phyloP scores from a whole-genome alignment of 2,888 invertebrate genomes.

The Pecten maximus region DNA sequence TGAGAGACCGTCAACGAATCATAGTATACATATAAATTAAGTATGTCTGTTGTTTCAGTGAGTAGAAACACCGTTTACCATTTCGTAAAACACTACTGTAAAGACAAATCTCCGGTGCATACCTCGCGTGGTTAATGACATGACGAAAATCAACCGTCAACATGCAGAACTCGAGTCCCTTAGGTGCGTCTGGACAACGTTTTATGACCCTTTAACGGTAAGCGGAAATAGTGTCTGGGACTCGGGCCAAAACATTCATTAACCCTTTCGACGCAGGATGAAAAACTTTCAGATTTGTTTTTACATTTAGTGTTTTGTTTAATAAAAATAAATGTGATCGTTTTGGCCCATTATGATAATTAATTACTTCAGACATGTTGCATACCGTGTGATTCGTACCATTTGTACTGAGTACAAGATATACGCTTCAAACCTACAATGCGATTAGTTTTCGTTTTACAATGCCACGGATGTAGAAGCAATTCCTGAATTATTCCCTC shows the following conservation, averaged over 20 bases:
- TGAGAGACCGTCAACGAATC: background rate
- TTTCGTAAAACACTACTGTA: background rate
- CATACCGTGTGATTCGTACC: too few relatives aligned
- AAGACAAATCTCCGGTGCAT: background rate
- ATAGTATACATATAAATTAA: background rate
- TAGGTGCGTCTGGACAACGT: background rate
- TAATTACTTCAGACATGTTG: too few relatives aligned
- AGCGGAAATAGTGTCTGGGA: background rate
- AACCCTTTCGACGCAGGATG: background rate
- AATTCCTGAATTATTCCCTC: too few relatives aligned
- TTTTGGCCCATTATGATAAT: too few relatives aligned
- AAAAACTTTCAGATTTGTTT: too few relatives aligned
- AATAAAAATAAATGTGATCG: too few relatives aligned
- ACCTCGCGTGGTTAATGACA: background rate
- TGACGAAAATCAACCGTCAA: background rate
- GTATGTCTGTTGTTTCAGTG: background rate
- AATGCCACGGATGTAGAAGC: too few relatives aligned
- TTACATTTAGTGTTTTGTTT: too few relatives aligned
- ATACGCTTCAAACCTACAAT: too few relatives aligned
- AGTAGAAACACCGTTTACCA: background rate
- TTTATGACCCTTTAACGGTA: background rate
- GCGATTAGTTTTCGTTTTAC: too few relatives aligned
- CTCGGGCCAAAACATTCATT: background rate
- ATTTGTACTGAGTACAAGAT: too few relatives aligned
- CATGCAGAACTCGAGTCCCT: background rate